phyloP scores from a whole-genome alignment of 2,797 vertebrate species.

The Acropternis orthonyx region DNA sequence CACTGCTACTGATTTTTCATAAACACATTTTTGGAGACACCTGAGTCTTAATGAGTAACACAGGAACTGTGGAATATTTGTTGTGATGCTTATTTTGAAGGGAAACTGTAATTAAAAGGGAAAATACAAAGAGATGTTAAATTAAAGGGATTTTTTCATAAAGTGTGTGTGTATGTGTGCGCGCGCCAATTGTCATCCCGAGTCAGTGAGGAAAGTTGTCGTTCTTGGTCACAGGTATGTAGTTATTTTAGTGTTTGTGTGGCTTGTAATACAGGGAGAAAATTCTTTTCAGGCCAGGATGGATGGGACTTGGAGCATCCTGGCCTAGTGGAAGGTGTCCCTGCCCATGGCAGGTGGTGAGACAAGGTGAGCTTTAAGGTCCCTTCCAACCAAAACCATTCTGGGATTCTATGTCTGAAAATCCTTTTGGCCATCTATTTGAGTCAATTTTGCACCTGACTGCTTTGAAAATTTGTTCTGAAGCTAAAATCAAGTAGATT shows the following conservation, averaged over 20 bases:
- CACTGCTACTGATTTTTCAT: background rate
- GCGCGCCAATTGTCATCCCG: background rate
- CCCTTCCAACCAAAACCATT: fast-evolving
- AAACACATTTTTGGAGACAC: background rate
- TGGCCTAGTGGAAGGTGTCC: fast-evolving
- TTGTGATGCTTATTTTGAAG: background rate
- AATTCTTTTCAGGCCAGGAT: background rate
- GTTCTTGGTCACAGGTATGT: background rate
- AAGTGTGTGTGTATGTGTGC: background rate
- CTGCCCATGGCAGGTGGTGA: background rate
- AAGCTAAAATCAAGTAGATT: background rate
- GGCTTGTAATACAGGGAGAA: background rate
- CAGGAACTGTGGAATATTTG: background rate
- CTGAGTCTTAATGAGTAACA: background rate
- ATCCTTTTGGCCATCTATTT: background rate
- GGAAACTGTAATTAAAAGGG: background rate
- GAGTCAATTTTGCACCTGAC: background rate
- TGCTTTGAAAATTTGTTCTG: background rate
- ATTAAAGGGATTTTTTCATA: background rate
- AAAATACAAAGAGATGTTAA: background rate
- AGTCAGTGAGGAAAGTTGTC: background rate
- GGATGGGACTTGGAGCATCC: background rate
- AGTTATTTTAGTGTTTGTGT: background rate
- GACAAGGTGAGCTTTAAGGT: fast-evolving
- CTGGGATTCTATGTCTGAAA: background rate